Percentiles rank a stretch among this genome's conserved stretches.
Evolutionary conservation across 1,140 invertebrate species (phyloP).

Genomic region (Drosophila lacertosa): DNA sequence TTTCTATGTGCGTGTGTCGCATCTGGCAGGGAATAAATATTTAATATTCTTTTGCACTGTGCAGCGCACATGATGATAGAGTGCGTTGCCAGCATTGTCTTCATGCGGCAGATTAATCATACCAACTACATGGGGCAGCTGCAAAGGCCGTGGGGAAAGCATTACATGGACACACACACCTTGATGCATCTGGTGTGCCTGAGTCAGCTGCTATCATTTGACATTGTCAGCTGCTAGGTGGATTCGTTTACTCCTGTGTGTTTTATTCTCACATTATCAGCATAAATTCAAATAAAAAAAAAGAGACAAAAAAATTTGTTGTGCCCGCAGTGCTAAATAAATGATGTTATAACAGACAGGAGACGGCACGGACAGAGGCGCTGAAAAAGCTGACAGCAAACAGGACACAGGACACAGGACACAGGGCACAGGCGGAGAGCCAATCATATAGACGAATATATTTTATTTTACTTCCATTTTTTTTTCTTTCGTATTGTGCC

Average conservation of each 20-base stretch:
- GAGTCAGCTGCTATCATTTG: constrained; percentile 28
- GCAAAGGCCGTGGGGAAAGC: not conserved
- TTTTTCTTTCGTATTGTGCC: not conserved
- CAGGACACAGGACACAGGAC: constrained; percentile 47
- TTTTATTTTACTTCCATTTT: constrained; percentile 17
- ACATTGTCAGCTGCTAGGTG: constrained; percentile 50
- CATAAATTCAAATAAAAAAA: constrained; percentile 80
- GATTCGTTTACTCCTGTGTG: constrained; percentile 5
- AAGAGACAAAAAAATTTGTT: constrained; percentile 16
- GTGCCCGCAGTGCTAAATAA: constrained; percentile 69
- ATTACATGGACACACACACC: constrained; percentile 35
- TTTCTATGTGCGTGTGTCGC: constrained; percentile 12
- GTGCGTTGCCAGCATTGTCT: constrained; percentile 62
- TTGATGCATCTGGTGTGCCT: constrained; percentile 30
- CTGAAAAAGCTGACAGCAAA: constrained; percentile 56
- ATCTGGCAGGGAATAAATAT: constrained; percentile 67
- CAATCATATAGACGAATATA: constrained; percentile 54
- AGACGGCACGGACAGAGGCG: constrained; percentile 25
- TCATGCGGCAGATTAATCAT: constrained; percentile 74
- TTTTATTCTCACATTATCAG: constrained; percentile 70
- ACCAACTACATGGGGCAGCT: constrained; percentile 28
- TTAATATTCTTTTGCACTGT: constrained; percentile 61
- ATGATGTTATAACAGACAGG: constrained; percentile 78
- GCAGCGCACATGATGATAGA: constrained; percentile 63
- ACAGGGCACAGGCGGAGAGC: constrained; percentile 22